A percentile compares a stretch with the other conserved stretches of the same genome.
phyloP scores from a whole-genome alignment of 2,113 vertebrate species.

The Psephotus haematonotus region DNA sequence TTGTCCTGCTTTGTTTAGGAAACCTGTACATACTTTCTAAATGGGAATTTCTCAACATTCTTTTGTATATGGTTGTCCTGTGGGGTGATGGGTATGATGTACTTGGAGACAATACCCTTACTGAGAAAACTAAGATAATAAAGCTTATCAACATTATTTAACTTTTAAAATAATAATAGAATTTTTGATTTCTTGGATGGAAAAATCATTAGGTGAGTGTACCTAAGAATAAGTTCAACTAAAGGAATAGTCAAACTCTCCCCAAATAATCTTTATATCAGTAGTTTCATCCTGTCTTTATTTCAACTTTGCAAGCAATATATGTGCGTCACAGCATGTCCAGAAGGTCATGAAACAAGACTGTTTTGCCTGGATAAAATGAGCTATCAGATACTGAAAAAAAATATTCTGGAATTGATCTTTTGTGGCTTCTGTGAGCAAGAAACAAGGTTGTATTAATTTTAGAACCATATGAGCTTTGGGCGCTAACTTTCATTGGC shows the following conservation, averaged over 20 bases:
- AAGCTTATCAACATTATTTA: neutral
- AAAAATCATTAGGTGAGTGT: neutral
- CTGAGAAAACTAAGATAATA: neutral
- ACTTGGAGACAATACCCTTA: neutral
- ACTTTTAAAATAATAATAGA: neutral
- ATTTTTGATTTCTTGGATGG: neutral
- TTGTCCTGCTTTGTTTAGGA: neutral
- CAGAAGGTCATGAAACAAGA: neutral
- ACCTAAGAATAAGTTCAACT: neutral
- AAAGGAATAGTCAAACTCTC: neutral
- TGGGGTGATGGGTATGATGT: neutral
- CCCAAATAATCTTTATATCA: neutral
- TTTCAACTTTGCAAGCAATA: slow-evolving; percentile 19
- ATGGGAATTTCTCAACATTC: neutral
- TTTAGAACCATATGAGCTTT: slow-evolving; percentile 64
- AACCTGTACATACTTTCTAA: neutral
- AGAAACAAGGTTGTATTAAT: slow-evolving; percentile 67
- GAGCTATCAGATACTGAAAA: slow-evolving; percentile 13
- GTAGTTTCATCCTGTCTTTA: slow-evolving; percentile 8
- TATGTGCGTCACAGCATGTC: neutral
- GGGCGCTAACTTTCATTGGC: slow-evolving; percentile 66
- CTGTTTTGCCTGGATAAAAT: slow-evolving; percentile 23
- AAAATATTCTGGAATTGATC: slow-evolving; percentile 53
- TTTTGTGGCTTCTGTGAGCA: slow-evolving; percentile 42
- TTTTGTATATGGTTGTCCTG: neutral